A percentile compares a stretch with the other conserved stretches of the same genome.
Conservation (phyloP, 2,113 vertebrate genomes). For the Poeciliopsis retropinna region DNA sequence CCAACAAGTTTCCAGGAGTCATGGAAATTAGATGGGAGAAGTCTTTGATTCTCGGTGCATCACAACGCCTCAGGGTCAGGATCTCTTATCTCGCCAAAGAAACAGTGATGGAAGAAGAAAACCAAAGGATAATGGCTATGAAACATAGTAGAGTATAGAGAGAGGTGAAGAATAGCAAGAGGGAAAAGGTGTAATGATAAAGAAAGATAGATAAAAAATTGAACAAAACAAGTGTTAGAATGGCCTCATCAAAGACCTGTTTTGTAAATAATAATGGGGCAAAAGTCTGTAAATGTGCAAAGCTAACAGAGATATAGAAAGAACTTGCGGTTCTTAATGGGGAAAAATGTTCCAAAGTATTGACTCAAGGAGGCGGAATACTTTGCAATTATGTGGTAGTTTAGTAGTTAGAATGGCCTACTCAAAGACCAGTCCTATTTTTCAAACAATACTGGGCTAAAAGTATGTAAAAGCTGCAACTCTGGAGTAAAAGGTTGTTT, state of each 20-base stretch:
- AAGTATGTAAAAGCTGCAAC: no score
- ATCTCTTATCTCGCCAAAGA: constrained; percentile 33
- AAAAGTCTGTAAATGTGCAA: no score
- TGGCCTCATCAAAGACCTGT: no score
- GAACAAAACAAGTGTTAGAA: constrained; percentile 34
- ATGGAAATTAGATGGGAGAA: constrained; percentile 59
- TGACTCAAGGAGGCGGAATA: no score
- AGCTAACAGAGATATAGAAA: no score
- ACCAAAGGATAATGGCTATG: background rate
- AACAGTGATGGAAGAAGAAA: constrained; percentile 8
- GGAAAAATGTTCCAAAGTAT: no score
- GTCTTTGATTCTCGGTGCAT: constrained; percentile 63
- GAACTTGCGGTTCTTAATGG: no score
- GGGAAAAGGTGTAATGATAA: background rate
- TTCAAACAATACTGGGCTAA: no score
- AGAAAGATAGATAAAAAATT: constrained; percentile 32
- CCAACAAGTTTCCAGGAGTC: constrained; percentile 47
- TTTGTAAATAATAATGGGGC: no score
- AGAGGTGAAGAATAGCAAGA: constrained; percentile 3
- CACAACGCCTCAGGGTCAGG: constrained; percentile 58
- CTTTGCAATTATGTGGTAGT: no score
- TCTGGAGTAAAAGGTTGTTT: no score
- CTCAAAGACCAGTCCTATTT: no score
- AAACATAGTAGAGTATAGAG: background rate
- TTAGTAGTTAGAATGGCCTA: background rate